Evolutionary conservation across 2,797 vertebrate genomes (phyloP).

Genomic region (Syngnathus rostellatus): DNA sequence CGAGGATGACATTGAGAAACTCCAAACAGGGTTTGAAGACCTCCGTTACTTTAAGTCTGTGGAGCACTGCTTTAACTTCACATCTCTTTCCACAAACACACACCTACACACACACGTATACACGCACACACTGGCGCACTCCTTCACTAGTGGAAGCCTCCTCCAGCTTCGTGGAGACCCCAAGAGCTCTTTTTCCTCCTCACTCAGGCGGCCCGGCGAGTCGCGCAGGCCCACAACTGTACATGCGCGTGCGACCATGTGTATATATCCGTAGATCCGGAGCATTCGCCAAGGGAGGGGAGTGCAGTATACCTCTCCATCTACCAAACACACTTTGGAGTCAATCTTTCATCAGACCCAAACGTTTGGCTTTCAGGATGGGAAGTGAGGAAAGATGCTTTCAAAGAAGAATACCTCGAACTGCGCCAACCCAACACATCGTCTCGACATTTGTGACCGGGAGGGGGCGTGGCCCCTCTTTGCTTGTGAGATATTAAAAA

Average conservation of each 20-base stretch:
- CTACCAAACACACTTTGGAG: slow-evolving; percentile 33
- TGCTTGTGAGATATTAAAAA: slow-evolving; percentile 37
- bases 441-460: slow-evolving; percentile 2
- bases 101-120: slow-evolving; percentile 9
- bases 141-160: slow-evolving; percentile 26
- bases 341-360: slow-evolving; percentile 42
- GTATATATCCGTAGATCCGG: slow-evolving; percentile 56
- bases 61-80: slow-evolving; percentile 58
- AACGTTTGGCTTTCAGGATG: slow-evolving; percentile 50
- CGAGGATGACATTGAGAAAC: slow-evolving; percentile 62
- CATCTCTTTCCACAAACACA: slow-evolving; percentile 43
- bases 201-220: background rate
- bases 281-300: slow-evolving; percentile 35
- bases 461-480: slow-evolving; percentile 18
- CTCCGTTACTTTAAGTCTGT: slow-evolving; percentile 64
- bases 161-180: slow-evolving; percentile 27
- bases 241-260: slow-evolving; percentile 34
- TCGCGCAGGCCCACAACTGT: background rate
- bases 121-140: slow-evolving; percentile 8
- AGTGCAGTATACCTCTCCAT: slow-evolving; percentile 39
- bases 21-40: slow-evolving; percentile 73
- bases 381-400: slow-evolving; percentile 24
- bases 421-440: slow-evolving; percentile 28
- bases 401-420: slow-evolving; percentile 56
- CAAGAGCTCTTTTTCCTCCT: slow-evolving; percentile 25